Evolutionary conservation across 2,113 vertebrate genomes (phyloP).

Genomic region (cattle (Bos taurus)): ARS-UCD2.0 NC_037328.1:25026501-25027000

Average conservation of each 20-base stretch:
- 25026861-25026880: not conserved
- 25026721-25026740: not conserved
- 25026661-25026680: not conserved
- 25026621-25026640: not conserved
- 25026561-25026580: not conserved
- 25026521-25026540: not conserved
- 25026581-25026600: not conserved
- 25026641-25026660: not conserved
- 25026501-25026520: not conserved
- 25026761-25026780: not conserved
- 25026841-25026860: not conserved
- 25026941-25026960: not conserved
- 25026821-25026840: not conserved
- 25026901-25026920: not conserved
- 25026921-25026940: not conserved
- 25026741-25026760: not conserved
- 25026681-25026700: not conserved
- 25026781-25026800: not conserved
- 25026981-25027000: not conserved
- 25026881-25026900: not conserved
- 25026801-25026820: not conserved
- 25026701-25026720: not conserved
- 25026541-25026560: not conserved
- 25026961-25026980: not conserved
- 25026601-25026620: not conserved